Conservation (phyloP, 2,888 invertebrate species). For the Cheilosia vulpina region DNA sequence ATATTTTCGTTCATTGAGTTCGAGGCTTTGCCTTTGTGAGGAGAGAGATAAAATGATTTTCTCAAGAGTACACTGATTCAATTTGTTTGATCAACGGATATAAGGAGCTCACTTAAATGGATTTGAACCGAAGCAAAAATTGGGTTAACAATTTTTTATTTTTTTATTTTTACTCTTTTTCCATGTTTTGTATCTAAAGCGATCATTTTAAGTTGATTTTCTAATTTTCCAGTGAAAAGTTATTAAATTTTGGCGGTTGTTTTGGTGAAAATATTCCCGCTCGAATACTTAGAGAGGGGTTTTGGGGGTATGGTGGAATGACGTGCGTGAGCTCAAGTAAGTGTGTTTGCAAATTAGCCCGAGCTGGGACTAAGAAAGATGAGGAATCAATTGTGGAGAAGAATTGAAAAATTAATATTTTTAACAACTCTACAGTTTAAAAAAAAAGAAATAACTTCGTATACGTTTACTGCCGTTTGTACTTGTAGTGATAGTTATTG, state of each 20-base stretch:
- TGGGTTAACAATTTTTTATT: conserved; percentile 6
- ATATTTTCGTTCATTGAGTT: conserved; percentile 47
- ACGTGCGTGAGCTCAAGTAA: too few species aligned
- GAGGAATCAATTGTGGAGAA: too few species aligned
- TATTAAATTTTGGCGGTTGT: neutral
- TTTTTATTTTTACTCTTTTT: neutral
- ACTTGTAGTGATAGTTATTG: too few species aligned
- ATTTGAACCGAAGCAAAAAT: conserved; percentile 25
- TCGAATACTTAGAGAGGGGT: too few species aligned
- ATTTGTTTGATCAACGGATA: conserved; percentile 57
- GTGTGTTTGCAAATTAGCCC: too few species aligned
- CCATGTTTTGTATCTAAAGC: neutral
- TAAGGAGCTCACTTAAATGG: conserved; percentile 44
- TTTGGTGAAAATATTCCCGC: neutral
- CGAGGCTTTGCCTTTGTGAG: conserved; percentile 43
- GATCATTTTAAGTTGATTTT: conserved; percentile 39
- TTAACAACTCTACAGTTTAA: too few species aligned
- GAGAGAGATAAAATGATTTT: conserved; percentile 58
- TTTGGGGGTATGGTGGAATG: too few species aligned
- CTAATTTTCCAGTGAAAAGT: conserved; percentile 1
- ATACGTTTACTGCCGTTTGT: too few species aligned
- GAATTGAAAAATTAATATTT: too few species aligned
- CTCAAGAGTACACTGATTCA: conserved; percentile 65
- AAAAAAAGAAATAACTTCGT: too few species aligned
- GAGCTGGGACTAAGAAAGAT: too few species aligned